Conservation (phyloP, 2,113 vertebrate genomes). For the Perca flavescens region DNA sequence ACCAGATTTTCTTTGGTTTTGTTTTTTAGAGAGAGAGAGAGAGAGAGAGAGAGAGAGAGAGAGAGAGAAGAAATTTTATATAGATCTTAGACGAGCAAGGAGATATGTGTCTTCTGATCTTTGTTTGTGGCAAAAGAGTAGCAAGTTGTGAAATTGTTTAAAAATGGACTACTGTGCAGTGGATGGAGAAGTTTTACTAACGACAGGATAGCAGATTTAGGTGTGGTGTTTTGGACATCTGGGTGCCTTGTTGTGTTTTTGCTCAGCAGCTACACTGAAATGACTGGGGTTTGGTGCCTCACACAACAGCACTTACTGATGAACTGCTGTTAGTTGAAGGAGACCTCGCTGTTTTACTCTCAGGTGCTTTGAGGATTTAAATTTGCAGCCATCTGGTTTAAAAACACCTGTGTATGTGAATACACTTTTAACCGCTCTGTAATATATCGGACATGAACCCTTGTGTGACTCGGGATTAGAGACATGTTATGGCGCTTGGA, state of each 20-base stretch:
- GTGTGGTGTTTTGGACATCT: conserved; percentile 22
- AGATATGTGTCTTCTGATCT: neutral
- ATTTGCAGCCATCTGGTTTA: conserved; percentile 22
- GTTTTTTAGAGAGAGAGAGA: too few relatives aligned
- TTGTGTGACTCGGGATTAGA: conserved; percentile 25
- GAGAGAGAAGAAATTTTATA: neutral
- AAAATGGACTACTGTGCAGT: conserved; percentile 1
- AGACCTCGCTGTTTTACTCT: conserved; percentile 35
- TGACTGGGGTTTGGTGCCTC: neutral
- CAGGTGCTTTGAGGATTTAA: conserved; percentile 23
- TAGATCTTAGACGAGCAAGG: too few relatives aligned
- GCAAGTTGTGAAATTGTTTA: neutral
- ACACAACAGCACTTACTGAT: neutral
- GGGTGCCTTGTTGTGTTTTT: conserved; percentile 13
- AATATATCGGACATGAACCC: conserved; percentile 20
- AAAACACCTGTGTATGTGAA: neutral
- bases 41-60: too few relatives aligned
- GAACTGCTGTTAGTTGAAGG: conserved; percentile 10
- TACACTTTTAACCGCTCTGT: conserved; percentile 13
- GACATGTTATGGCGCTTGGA: conserved; percentile 31
- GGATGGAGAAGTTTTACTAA: neutral
- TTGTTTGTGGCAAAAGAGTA: neutral
- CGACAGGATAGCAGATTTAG: neutral
- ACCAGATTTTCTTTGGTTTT: too few relatives aligned
- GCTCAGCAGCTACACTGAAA: neutral